Evolutionary conservation across 2,797 vertebrate genomes (phyloP).

Genomic region (Euthynnus affinis): DNA sequence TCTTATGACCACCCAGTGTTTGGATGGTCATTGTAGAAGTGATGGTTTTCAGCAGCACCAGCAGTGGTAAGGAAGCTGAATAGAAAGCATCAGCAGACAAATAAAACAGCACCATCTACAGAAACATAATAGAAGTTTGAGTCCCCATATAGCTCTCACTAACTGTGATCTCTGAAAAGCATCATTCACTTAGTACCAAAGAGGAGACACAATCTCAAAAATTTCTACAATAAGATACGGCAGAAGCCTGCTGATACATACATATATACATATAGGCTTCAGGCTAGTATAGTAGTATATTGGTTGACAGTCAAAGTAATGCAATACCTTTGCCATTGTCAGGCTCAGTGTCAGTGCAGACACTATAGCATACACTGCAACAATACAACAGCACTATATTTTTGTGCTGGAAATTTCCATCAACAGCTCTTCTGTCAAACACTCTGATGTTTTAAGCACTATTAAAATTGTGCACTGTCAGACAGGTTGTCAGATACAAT

Average conservation of each 20-base stretch:
- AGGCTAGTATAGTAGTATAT: neutral
- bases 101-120: neutral
- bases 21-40: slow-evolving; percentile 16
- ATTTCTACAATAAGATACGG: neutral
- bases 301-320: neutral
- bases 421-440: neutral
- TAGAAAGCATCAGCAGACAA: neutral
- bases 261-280: slow-evolving; percentile 2
- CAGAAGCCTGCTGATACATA: neutral
- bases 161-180: slow-evolving; percentile 15
- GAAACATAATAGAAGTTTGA: slow-evolving; percentile 1
- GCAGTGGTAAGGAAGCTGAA: neutral
- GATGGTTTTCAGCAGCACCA: slow-evolving; percentile 19
- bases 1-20: slow-evolving; percentile 9
- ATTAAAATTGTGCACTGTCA: neutral
- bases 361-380: no score
- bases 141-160: neutral
- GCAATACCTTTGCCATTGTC: neutral
- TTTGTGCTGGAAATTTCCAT: neutral
- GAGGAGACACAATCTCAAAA: neutral
- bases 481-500: neutral
- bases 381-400: neutral
- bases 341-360: neutral
- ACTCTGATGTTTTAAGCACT: neutral
- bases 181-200: neutral